Percentiles rank a stretch among this genome's conserved stretches.
phyloP scores from a whole-genome alignment of 1,140 invertebrate species.

The Hirudo medicinalis region DNA sequence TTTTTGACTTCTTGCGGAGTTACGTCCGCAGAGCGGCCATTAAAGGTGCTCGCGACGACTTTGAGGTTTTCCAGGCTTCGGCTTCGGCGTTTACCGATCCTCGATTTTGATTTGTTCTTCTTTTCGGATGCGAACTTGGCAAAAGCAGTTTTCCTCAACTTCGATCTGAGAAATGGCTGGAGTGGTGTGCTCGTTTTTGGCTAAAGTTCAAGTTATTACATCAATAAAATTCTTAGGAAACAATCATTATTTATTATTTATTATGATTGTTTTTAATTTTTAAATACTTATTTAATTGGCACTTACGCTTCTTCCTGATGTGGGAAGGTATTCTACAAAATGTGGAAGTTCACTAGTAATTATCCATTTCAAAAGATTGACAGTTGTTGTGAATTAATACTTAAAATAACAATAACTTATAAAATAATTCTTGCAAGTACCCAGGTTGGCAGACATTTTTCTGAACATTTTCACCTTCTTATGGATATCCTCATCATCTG shows the following conservation, averaged over 20 bases:
- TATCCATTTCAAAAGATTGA: too few relatives aligned
- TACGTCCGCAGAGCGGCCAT: background rate
- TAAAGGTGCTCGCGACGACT: background rate
- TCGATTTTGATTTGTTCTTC: background rate
- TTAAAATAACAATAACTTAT: too few relatives aligned
- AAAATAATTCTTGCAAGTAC: too few relatives aligned
- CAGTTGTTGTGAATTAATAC: too few relatives aligned
- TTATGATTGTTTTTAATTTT: background rate
- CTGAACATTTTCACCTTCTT: too few relatives aligned
- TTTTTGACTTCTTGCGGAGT: too few relatives aligned
- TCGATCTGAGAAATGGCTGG: background rate
- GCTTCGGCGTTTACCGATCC: background rate
- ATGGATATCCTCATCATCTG: too few relatives aligned
- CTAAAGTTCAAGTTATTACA: background rate
- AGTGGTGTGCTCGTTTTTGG: constrained; percentile 1
- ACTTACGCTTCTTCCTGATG: too few relatives aligned
- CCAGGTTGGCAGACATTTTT: too few relatives aligned
- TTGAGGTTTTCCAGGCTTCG: background rate
- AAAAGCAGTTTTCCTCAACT: background rate
- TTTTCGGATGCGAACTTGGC: background rate
- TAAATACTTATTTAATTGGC: background rate
- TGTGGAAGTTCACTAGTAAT: too few relatives aligned
- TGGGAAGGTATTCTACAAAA: too few relatives aligned
- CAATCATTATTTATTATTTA: background rate
- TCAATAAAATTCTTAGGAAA: background rate